A percentile compares a stretch with the other conserved stretches of the same genome.
Evolutionary conservation across 2,888 invertebrate genomes (phyloP).

Genomic region (Hydrotaea diabolus): DNA sequence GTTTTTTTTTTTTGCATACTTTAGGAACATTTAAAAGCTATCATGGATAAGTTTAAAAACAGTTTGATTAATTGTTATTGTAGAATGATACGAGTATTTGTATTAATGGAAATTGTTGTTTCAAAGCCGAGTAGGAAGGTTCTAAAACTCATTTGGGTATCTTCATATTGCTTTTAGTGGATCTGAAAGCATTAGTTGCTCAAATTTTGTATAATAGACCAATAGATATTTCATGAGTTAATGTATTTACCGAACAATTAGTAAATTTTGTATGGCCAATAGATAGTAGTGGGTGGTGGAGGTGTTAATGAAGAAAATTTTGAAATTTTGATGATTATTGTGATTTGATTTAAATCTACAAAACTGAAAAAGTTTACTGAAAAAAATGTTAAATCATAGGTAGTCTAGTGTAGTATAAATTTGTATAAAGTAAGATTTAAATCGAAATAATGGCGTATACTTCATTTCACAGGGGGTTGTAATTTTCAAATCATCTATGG

Average conservation of each 20-base stretch:
- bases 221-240: background rate
- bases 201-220: slow-evolving; percentile 15
- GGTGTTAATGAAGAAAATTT: slow-evolving; percentile 8
- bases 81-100: background rate
- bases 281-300: background rate
- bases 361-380: background rate
- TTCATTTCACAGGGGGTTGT: slow-evolving; percentile 45
- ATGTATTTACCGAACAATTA: background rate
- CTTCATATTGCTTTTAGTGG: slow-evolving; percentile 11
- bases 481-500: background rate
- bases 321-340: background rate
- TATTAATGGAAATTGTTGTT: background rate
- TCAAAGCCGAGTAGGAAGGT: slow-evolving; percentile 50
- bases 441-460: slow-evolving; percentile 72
- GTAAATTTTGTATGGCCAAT: slow-evolving; percentile 30
- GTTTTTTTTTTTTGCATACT: background rate
- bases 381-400: slow-evolving; percentile 29
- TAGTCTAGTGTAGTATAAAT: slow-evolving; percentile 4
- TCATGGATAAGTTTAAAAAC: background rate
- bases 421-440: slow-evolving; percentile 28
- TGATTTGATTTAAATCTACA: background rate
- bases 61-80: background rate
- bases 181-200: slow-evolving; percentile 19
- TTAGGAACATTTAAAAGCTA: background rate
- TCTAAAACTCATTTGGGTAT: slow-evolving; percentile 62